Conservation (phyloP, 2,113 vertebrate genomes). For the Alligator mississippiensis region DNA sequence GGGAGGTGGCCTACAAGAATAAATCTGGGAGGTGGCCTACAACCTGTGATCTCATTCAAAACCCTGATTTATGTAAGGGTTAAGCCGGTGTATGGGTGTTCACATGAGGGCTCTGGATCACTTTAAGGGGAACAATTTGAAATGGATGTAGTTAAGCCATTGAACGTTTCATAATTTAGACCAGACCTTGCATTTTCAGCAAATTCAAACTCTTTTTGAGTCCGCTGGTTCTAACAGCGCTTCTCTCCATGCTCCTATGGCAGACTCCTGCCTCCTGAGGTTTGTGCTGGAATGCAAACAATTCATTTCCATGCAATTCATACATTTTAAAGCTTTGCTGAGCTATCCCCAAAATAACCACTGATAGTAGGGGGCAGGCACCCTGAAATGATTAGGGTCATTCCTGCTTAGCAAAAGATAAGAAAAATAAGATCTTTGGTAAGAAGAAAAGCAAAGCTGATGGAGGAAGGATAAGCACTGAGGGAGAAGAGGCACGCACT, state of each 20-base stretch:
- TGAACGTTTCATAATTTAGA: slow-evolving; percentile 40
- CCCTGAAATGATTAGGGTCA: slow-evolving; percentile 56
- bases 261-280: slow-evolving; percentile 70
- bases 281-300: slow-evolving; percentile 72
- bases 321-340: slow-evolving; percentile 59
- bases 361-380: slow-evolving; percentile 66
- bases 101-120: slow-evolving; percentile 32
- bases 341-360: slow-evolving; percentile 61
- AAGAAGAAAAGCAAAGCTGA: neutral
- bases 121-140: slow-evolving; percentile 67
- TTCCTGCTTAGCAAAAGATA: slow-evolving; percentile 6
- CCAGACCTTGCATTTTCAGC: slow-evolving; percentile 63
- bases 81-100: slow-evolving; percentile 50
- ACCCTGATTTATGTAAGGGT: slow-evolving; percentile 6
- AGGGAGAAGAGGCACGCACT: neutral
- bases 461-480: neutral
- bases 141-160: slow-evolving; percentile 53
- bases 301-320: slow-evolving; percentile 69
- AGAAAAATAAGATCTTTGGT: neutral
- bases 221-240: slow-evolving; percentile 27
- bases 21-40: neutral
- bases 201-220: slow-evolving; percentile 61
- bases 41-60: neutral
- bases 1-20: neutral
- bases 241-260: slow-evolving; percentile 56